A percentile compares a stretch with the other conserved stretches of the same genome.
Evolutionary conservation across 2,888 invertebrate genomes (phyloP).

Genomic region (Itoplectis maculator): DNA sequence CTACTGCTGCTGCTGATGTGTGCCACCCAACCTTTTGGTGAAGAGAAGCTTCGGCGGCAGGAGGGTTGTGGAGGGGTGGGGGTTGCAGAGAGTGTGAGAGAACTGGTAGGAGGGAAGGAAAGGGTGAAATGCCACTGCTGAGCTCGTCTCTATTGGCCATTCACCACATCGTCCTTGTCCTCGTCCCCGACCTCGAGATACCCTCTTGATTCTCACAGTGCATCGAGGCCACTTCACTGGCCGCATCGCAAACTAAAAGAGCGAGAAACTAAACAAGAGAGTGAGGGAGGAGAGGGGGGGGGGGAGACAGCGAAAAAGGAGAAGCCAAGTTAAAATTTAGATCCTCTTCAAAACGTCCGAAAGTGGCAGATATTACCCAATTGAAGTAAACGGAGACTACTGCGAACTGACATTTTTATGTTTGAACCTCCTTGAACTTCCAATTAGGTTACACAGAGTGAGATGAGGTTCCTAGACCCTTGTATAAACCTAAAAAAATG

Average conservation of each 20-base stretch:
- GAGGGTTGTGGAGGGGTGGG: too few relatives aligned
- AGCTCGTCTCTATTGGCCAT: constrained; percentile 45
- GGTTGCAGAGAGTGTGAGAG: constrained; percentile 16
- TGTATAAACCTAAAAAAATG: too few relatives aligned
- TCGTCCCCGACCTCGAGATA: constrained; percentile 30
- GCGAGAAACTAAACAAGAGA: background rate
- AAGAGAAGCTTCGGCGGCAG: too few relatives aligned
- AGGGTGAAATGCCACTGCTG: constrained; percentile 12
- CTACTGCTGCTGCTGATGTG: too few relatives aligned
- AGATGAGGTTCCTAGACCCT: too few relatives aligned
- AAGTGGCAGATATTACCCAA: too few relatives aligned
- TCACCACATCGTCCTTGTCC: constrained; percentile 36
- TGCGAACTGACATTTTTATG: too few relatives aligned
- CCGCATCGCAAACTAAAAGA: constrained; percentile 13
- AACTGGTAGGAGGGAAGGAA: constrained; percentile 16
- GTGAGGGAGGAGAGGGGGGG: background rate
- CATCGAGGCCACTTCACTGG: constrained; percentile 20
- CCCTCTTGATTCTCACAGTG: constrained; percentile 31
- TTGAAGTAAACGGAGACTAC: too few relatives aligned
- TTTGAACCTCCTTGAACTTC: too few relatives aligned
- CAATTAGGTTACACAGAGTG: too few relatives aligned
- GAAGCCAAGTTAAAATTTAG: too few relatives aligned
- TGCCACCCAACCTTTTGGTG: constrained; percentile 5
- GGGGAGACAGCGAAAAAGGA: background rate
- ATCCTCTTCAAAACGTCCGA: too few relatives aligned